A percentile compares a stretch with the other conserved stretches of the same genome.
phyloP scores from a whole-genome alignment of 1,140 invertebrate genomes.

The Microplitis mediator region DNA sequence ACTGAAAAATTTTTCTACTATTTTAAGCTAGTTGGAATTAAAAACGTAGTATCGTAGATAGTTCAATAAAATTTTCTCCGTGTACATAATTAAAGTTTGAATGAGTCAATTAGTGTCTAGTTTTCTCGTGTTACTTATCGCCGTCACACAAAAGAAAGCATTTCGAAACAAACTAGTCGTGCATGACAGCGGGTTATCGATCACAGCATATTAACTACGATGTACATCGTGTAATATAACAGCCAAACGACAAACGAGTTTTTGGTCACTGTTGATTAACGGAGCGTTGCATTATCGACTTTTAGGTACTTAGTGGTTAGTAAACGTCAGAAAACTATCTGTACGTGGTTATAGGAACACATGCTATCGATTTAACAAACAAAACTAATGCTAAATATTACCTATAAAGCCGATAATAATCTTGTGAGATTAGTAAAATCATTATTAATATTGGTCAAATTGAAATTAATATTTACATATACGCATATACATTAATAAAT shows the following conservation, averaged over 20 bases:
- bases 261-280: constrained; percentile 14
- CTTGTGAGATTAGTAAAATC: too few relatives aligned
- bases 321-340: constrained; percentile 14
- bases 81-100: not conserved
- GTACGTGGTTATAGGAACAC: constrained; percentile 1
- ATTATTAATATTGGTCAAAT: too few relatives aligned
- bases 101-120: not conserved
- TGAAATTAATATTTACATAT: not conserved
- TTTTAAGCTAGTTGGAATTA: too few relatives aligned
- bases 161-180: constrained; percentile 2
- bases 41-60: too few relatives aligned
- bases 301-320: constrained; percentile 19
- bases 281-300: constrained; percentile 20
- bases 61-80: too few relatives aligned
- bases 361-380: not conserved
- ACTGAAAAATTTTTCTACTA: too few relatives aligned
- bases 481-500: not conserved
- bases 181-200: constrained; percentile 21
- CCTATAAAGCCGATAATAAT: too few relatives aligned
- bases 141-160: not conserved
- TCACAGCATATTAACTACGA: constrained; percentile 9
- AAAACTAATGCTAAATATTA: not conserved
- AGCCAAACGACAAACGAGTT: constrained; percentile 17
- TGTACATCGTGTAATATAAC: not conserved
- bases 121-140: too few relatives aligned